A percentile compares a stretch with the other conserved stretches of the same genome.
phyloP scores from a whole-genome alignment of 2,888 invertebrate genomes.

The Clostera curtula region DNA sequence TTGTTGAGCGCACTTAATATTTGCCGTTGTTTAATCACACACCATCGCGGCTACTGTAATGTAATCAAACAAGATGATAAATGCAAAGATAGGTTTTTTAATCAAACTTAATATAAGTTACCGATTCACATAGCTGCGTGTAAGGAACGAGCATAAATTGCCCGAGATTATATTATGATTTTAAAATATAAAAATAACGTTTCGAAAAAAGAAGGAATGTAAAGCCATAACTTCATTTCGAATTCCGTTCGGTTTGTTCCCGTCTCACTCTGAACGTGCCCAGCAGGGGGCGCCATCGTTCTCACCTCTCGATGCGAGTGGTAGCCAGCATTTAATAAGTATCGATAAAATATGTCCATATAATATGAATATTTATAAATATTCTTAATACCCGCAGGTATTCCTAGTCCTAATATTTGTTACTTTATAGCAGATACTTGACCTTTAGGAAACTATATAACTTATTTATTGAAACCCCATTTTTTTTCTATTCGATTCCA shows the following conservation, averaged over 20 bases:
- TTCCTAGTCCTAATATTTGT: conserved; percentile 22
- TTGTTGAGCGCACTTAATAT: conserved; percentile 44
- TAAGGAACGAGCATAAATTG: conserved; percentile 40
- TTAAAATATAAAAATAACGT: conserved; percentile 59
- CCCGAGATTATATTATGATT: conserved; percentile 43
- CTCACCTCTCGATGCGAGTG: conserved; percentile 74
- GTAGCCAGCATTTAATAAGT: conserved; percentile 74
- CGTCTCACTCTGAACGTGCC: conserved; percentile 59
- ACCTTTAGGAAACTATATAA: conserved; percentile 13
- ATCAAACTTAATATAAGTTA: too few species aligned
- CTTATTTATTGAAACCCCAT: too few species aligned
- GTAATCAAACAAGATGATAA: conserved; percentile 34
- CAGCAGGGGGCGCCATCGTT: conserved; percentile 73
- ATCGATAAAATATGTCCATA: conserved; percentile 72
- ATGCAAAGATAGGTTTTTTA: conserved; percentile 18
- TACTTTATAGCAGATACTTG: conserved; percentile 9
- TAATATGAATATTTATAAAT: conserved; percentile 73
- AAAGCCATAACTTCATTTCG: conserved; percentile 70
- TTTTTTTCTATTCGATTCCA: conserved; percentile 28
- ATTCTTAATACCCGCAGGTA: conserved; percentile 55
- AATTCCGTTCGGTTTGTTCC: conserved; percentile 68
- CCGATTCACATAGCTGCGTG: conserved; percentile 28
- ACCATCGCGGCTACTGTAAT: conserved; percentile 57
- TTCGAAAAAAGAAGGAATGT: conserved; percentile 50
- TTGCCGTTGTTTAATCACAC: conserved; percentile 52